phyloP scores from a whole-genome alignment of 2,113 vertebrate genomes.

The Boleophthalmus pectinirostris region DNA sequence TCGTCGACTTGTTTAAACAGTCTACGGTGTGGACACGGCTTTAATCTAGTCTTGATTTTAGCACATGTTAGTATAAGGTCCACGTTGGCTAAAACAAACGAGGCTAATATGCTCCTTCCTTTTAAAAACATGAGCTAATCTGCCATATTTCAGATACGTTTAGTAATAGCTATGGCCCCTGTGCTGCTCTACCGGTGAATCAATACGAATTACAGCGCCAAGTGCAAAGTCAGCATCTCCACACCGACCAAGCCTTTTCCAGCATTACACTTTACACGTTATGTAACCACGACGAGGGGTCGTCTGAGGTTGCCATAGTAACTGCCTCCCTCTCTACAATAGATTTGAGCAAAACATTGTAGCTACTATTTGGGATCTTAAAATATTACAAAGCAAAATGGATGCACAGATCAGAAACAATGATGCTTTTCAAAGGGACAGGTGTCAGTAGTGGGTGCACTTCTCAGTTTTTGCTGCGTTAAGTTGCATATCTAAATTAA shows the following conservation, averaged over 20 bases:
- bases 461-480: conserved; percentile 42
- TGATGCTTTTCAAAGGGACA: conserved; percentile 15
- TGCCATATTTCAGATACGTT: neutral
- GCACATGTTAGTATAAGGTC: neutral
- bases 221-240: conserved; percentile 22
- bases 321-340: conserved; percentile 46
- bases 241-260: neutral
- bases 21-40: no score
- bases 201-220: conserved; percentile 7
- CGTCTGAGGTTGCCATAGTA: conserved; percentile 54
- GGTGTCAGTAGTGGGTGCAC: conserved; percentile 37
- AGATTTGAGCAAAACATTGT: conserved; percentile 25
- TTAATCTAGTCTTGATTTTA: neutral
- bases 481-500: no score
- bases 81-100: neutral
- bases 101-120: neutral
- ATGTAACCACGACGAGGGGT: conserved; percentile 53
- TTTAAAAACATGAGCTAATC: neutral
- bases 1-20: no score
- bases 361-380: conserved; percentile 49
- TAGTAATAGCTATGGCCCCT: neutral
- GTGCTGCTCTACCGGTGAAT: conserved; percentile 9
- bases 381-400: neutral
- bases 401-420: neutral
- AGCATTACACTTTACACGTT: conserved; percentile 59